Evolutionary conservation across 2,113 vertebrate species (phyloP).

Genomic region (Clinocottus analis): DNA sequence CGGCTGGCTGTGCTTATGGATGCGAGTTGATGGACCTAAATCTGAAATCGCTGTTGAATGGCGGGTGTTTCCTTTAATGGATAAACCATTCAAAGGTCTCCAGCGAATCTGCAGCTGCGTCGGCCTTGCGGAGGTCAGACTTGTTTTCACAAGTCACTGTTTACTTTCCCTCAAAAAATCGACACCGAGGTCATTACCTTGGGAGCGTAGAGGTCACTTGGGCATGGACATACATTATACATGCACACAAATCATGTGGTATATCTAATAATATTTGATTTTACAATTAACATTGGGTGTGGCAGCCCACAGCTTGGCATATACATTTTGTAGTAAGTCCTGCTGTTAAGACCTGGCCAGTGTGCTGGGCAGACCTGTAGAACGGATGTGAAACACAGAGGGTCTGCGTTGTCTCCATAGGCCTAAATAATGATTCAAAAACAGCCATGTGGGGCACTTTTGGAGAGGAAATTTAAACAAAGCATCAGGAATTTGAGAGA

Average conservation of each 20-base stretch:
- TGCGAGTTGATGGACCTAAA: background rate
- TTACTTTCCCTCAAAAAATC: conserved; percentile 28
- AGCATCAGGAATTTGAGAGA: background rate
- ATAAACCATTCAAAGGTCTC: conserved; percentile 26
- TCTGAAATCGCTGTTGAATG: conserved; percentile 5
- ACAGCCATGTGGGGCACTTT: background rate
- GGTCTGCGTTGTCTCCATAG: background rate
- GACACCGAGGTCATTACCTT: conserved; percentile 58
- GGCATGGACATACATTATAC: background rate
- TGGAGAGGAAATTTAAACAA: background rate
- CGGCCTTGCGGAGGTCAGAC: conserved; percentile 19
- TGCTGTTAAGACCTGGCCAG: background rate
- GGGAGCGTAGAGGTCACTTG: background rate
- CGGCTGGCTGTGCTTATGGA: background rate
- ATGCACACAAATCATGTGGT: background rate
- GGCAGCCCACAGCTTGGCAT: background rate
- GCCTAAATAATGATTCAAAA: background rate
- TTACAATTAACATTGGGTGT: no score
- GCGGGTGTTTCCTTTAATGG: conserved; percentile 16
- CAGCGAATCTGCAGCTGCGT: background rate
- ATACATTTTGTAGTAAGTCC: background rate
- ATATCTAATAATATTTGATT: no score
- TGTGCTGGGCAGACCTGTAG: background rate
- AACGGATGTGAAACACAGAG: background rate
- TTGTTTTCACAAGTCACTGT: conserved; percentile 34